These are phyloP conservation scores for Pitangus sulphuratus DNA, from an alignment of 2,797 vertebrate genomes.

Conservation along the genomic window DNA sequence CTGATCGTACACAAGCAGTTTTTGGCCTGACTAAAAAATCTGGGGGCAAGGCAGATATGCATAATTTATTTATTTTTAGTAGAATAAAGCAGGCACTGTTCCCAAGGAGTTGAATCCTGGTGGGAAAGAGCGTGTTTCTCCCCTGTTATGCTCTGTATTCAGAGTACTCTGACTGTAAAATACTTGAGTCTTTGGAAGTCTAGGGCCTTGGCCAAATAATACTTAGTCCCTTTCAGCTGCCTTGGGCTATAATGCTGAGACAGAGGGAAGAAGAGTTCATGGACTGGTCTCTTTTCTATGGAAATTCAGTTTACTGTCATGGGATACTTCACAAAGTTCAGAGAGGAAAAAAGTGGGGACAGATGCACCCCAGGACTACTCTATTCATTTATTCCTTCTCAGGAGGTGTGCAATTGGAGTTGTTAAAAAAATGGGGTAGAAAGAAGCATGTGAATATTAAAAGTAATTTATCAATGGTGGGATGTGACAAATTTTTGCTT, in stretches of 20 bases:
- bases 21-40: neutral
- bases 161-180: neutral
- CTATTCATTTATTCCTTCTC: neutral
- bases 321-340: neutral
- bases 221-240: neutral
- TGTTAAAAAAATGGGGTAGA: neutral
- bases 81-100: neutral
- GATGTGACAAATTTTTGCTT: neutral
- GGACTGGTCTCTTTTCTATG: neutral
- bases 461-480: neutral
- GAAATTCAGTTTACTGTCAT: neutral
- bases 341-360: neutral
- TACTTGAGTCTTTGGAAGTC: neutral
- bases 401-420: neutral
- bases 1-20: neutral
- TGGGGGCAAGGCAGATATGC: neutral
- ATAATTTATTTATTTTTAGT: neutral
- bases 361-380: rapidly evolving
- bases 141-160: neutral
- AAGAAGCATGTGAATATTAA: neutral
- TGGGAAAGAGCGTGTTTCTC: neutral
- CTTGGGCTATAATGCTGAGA: neutral
- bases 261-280: neutral
- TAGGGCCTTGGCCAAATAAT: neutral
- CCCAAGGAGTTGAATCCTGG: neutral